Evolutionary conservation across 2,888 invertebrate genomes (phyloP), one percentile per base, ranked within the genome.

Genomic region (Pantelozetes paolii): DNA sequence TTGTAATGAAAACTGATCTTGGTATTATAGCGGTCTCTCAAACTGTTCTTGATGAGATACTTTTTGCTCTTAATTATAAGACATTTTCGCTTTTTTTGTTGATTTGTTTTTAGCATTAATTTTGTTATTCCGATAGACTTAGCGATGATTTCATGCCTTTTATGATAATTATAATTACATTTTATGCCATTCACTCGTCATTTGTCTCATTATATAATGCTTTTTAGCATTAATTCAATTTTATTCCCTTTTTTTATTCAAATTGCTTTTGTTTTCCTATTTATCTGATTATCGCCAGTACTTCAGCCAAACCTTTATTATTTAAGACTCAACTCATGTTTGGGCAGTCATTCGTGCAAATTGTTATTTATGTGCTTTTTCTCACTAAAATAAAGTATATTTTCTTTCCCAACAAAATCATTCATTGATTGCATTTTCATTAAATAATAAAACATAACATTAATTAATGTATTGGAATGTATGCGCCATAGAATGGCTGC

Each of bases 211-310:
- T 30, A 59, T 59, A 9, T 59, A 8, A 6, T 59, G 18, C 6
- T 59, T 59, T 28, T 32, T 59, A 59, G 6, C 59, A 30, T 30
- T 59, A 59, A 59, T 59, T 30, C 30, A 59, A 59, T 59, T 59
- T 26, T 9, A 57, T 26, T 57, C 28, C 23, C 57, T 57, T 57
- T 57, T 57, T 32, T 59, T 30, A 59, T 30, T 59, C 18, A 26
- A 59, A 26, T 15, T 54, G 9, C 54, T 32, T 30, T 30, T 59
- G 28, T 2, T 18, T 28, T n/a, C 18, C 23, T 26, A 26, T 45
- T 45, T 45, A 45, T 45, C 15, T 15, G 45, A 45, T 45, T 45
- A 45, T 45, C 45, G 45, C 18, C 45, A 36, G 36, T 36, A 36
- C 36, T 36, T 36, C 36, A 36, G 36, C 36, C 36, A 36, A 36